Base-by-base conservation (phyloP, 30 jellyfish, hydroid and myxozoan species). In the Sanderia malayensis region DNA sequence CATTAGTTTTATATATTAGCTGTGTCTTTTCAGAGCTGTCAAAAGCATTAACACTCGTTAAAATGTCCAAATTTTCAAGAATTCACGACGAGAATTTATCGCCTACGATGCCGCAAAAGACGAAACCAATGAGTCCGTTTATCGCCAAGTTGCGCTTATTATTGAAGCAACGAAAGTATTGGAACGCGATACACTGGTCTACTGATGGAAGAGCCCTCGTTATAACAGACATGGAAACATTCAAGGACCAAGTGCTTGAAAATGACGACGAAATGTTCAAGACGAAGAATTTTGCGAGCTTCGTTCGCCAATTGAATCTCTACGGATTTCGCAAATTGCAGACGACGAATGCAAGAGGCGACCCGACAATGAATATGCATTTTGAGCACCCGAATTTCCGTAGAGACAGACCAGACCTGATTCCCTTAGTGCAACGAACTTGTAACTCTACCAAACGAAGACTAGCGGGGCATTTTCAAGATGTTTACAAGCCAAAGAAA, bases 211-310 rank as follows among this genome's bases (percentile, higher is more conserved):
- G 90, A 69, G 74, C 95, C 31, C 86, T 93, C 49, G 94, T 93
- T 17, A 81, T 93, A 27, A 80, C 99, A 1, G 93, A 86, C 68
- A 68, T 86, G 17, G 96, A 85, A 22, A 61, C 93, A 1, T 93
- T 93, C 80, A 85, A 79, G 62, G 95, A 64, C 46, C 84, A 79
- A 13, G 95, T 93, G 4, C 93, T 93, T 25, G 96, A 93, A 44
- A 93, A 82, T 24, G 95, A 83, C n/a, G 99, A 85, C 60, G 99
- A 93, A 80, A 86, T 93, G 99, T 93, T 93, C 84, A 93, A 93
- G 76, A 93, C 99, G 30, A 93, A 86, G 31, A 93, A 93, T 61
- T 93, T 93, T 65, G 93, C 99, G 3, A 87, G 97, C 44, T 93
- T 93, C 69, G 99, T 93, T 9, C 94, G 99, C 9, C 99, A 93